Base-by-base conservation (phyloP, 1,140 invertebrate species). In the Thalassaphorura encarpata region DNA sequence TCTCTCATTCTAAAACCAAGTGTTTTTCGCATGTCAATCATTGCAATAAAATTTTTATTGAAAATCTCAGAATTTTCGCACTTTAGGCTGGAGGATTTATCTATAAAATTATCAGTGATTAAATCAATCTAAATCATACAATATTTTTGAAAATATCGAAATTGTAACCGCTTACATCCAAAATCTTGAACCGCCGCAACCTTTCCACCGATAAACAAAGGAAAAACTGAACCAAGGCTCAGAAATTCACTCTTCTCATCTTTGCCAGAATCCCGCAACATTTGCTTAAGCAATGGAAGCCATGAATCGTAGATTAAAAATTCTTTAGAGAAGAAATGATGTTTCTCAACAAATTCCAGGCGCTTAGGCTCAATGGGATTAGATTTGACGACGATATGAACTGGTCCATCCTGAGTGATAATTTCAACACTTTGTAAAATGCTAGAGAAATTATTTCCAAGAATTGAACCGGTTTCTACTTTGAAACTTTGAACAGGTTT, bases 21-120 rank as follows among this genome's bases (percentile, higher is more conserved):
- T 11, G 11, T 36, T 2, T 71, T 60, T 18, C 71, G 72, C 1
- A 80, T 74, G 69, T 85, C 81, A 72, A 83, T 77, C 3, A 86
- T 58, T 24, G 75, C 77, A 11, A 86, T 69, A 40, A 79, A 83
- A 67, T 83, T 83, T 66, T 83, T 76, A 11, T 24, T 21, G 27
- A 16, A n/a, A n/a, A n/a, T n/a, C n/a, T n/a, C n/a, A n/a, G n/a
- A n/a, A n/a, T n/a, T n/a, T n/a, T n/a, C n/a, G n/a, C n/a, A n/a
- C n/a, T n/a, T n/a, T n/a, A n/a, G n/a, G n/a, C n/a, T n/a, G n/a
- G n/a, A n/a, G n/a, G n/a, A n/a, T n/a, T n/a, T n/a, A n/a, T n/a
- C n/a, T n/a, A n/a, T n/a, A n/a, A n/a, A n/a, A n/a, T n/a, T n/a
- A n/a, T n/a, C n/a, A n/a, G n/a, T n/a, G n/a, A n/a, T n/a, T n/a